Evolutionary conservation across 1,140 invertebrate species (phyloP).

Genomic region (Eubasilissa regina): DNA sequence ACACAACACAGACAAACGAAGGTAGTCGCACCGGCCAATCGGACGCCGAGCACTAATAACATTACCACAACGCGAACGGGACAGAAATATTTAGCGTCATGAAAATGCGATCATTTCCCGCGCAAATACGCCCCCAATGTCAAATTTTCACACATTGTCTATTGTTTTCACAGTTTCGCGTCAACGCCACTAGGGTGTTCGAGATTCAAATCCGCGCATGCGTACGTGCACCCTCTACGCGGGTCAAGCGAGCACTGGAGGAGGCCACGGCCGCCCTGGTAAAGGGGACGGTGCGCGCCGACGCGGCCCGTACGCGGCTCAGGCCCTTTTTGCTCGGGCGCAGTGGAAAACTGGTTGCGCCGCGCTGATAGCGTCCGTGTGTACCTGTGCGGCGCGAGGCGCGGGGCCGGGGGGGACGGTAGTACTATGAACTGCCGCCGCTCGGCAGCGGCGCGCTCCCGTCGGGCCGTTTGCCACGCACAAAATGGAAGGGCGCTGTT

Average conservation of each 20-base stretch:
- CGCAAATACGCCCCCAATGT: slow-evolving; percentile 34
- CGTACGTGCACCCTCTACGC: slow-evolving; percentile 25
- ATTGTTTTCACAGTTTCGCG: slow-evolving; percentile 41
- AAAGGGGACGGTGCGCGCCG: neutral
- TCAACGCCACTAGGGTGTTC: slow-evolving; percentile 9
- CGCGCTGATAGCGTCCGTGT: slow-evolving; percentile 1
- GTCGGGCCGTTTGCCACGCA: slow-evolving; percentile 50
- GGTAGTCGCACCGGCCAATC: slow-evolving; percentile 27
- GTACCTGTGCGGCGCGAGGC: too few species aligned
- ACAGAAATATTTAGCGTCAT: neutral
- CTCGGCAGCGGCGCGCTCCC: slow-evolving; percentile 54
- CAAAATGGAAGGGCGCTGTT: neutral
- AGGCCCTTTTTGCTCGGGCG: neutral
- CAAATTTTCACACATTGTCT: slow-evolving; percentile 39
- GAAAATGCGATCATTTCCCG: slow-evolving; percentile 26
- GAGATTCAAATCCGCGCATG: slow-evolving; percentile 27
- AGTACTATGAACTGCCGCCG: slow-evolving; percentile 52
- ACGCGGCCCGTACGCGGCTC: neutral
- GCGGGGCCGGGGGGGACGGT: slow-evolving; percentile 38
- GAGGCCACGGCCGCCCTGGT: too few species aligned
- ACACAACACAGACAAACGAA: slow-evolving; percentile 26
- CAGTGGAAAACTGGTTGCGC: neutral
- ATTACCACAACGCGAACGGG: slow-evolving; percentile 5
- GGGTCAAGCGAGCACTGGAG: slow-evolving; percentile 26
- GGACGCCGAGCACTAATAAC: slow-evolving; percentile 25